Base-by-base conservation (phyloP, 2,113 vertebrate species). In the Sylvilagus bachmani region DNA sequence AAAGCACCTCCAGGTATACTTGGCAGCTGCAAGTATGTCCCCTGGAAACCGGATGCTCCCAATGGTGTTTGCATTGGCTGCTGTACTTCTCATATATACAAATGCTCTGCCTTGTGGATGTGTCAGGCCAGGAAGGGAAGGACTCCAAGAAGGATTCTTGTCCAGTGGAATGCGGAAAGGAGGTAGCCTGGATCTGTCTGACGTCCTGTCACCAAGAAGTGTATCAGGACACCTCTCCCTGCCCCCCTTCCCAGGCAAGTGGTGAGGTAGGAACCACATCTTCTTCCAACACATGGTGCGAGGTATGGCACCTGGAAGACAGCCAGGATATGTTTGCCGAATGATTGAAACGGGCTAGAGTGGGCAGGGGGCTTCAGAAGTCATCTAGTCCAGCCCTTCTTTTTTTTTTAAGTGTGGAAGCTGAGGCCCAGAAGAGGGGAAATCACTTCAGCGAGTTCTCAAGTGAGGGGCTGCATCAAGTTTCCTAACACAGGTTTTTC, bases 1-100 rank as follows among this genome's bases (percentile, higher is more conserved):
- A 89, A 95, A 84, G 36, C 49, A 86, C 29, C 73, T 55, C 4
- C 8, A 92, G 86, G 73, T 86, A 83, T 85, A 88, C 77, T 77
- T 87, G 69, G 89, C 71, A 74, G 58, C 55, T 51, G 62, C 11
- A 49, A 38, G 21, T 27, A 6, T 36, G 73, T 78, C 83, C 69
- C 3, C 0, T 27, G 27, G 64, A 33, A 64, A 55, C 79, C 53
- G n/a, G 78, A 29, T 19, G 33, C 38, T 66, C 58, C 36, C 67
- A 13, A 14, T 7, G 2, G 31, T 67, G 4, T 91, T 73, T 79
- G 67, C 53, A 66, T 62, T 31, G 11, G 69, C 77, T 44, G 81
- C 73, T 92, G 36, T 58, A 22, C 83, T 89, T 89, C 93, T 13
- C 29, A 10, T 85, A 2, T 55, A 22, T 61, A 73, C 53, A 49